phyloP scores from a whole-genome alignment of 2,888 invertebrate genomes.

The Campoplex capitator region DNA sequence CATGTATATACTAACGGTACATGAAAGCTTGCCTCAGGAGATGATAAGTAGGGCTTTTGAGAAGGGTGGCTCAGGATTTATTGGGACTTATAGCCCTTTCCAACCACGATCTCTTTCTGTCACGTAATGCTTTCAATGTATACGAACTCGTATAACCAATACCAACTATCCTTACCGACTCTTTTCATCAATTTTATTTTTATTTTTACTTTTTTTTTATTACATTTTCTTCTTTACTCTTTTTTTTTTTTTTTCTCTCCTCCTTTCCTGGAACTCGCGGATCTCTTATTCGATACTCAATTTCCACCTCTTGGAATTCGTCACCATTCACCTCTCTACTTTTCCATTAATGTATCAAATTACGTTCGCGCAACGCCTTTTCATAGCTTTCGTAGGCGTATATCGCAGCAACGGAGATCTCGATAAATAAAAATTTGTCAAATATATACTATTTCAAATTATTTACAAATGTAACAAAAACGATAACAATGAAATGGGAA shows the following conservation, averaged over 20 bases:
- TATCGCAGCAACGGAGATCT: not conserved
- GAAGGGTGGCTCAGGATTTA: slow-evolving; percentile 56
- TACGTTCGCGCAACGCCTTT: not conserved
- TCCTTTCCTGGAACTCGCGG: not conserved
- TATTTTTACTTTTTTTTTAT: not conserved
- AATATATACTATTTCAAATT: not conserved
- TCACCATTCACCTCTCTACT: slow-evolving; percentile 21
- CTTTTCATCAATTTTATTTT: slow-evolving; percentile 3
- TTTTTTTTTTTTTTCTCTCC: not conserved
- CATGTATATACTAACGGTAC: not conserved
- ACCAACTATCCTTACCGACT: not conserved
- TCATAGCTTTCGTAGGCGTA: no score
- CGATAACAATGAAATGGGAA: not conserved
- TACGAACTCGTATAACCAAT: slow-evolving; percentile 2
- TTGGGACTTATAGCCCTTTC: slow-evolving; percentile 40
- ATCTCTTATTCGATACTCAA: slow-evolving; percentile 39
- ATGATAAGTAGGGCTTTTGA: slow-evolving; percentile 60
- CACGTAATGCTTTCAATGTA: slow-evolving; percentile 25
- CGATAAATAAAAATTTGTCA: not conserved
- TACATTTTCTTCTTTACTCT: not conserved
- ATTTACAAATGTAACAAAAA: not conserved
- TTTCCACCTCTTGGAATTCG: slow-evolving; percentile 29
- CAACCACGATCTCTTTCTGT: slow-evolving; percentile 24
- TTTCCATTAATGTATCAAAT: slow-evolving; percentile 30
- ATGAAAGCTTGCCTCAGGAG: slow-evolving; percentile 35